Evolutionary conservation across 2,113 vertebrate species (phyloP).

Genomic region (Rhabdornis inornatus): DNA sequence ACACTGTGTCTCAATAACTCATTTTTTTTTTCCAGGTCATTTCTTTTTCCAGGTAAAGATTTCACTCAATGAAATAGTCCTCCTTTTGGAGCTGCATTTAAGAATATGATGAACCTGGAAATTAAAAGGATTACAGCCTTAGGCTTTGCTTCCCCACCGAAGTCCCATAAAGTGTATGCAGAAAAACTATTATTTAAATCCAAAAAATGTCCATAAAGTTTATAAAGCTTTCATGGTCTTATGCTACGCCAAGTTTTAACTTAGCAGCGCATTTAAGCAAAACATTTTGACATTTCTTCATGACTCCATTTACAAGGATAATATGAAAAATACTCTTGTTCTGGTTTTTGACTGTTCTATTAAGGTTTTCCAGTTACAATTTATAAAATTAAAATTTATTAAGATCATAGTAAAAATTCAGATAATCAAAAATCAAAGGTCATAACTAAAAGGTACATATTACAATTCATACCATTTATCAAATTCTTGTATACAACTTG

Average conservation of each 20-base stretch:
- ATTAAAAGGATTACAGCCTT: neutral
- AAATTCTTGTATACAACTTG: neutral
- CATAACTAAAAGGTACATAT: neutral
- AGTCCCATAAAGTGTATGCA: neutral
- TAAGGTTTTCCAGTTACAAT: neutral
- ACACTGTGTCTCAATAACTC: neutral
- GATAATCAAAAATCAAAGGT: neutral
- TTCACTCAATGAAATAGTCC: accelerated
- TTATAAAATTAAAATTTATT: neutral
- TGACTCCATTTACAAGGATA: neutral
- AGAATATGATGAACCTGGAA: neutral
- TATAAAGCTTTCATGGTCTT: neutral
- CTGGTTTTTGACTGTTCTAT: neutral
- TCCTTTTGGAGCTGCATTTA: neutral
- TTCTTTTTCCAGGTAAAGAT: neutral
- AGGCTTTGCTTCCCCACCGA: neutral
- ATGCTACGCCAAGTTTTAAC: neutral
- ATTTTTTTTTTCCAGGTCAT: accelerated
- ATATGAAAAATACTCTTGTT: neutral
- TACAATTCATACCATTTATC: neutral
- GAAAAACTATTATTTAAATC: neutral
- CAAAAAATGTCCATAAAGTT: neutral
- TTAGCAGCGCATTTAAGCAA: neutral
- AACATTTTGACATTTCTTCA: neutral
- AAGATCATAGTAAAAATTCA: neutral